Percentiles rank a stretch among this genome's conserved stretches.
phyloP scores from a whole-genome alignment of 2,888 invertebrate genomes.

The Scaptomyza flava region DNA sequence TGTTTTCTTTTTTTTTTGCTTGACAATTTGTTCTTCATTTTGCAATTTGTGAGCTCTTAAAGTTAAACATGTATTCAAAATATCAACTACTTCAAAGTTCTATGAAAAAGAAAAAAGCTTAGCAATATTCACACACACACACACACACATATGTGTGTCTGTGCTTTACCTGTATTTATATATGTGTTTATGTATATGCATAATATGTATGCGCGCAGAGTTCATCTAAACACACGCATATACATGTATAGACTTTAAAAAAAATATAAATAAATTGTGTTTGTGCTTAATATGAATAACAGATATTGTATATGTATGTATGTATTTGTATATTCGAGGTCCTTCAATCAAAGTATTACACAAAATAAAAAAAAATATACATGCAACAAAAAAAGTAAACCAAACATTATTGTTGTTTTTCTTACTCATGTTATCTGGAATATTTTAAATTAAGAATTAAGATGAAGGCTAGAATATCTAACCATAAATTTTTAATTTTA shows the following conservation, averaged over 20 bases:
- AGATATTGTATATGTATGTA: slow-evolving; percentile 43
- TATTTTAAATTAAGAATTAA: too few species aligned
- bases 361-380: slow-evolving; percentile 37
- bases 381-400: slow-evolving; percentile 69
- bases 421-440: background rate
- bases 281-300: slow-evolving; percentile 71
- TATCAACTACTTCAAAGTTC: slow-evolving; percentile 45
- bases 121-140: slow-evolving; percentile 36
- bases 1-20: slow-evolving; percentile 7
- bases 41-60: slow-evolving; percentile 36
- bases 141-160: slow-evolving; percentile 7
- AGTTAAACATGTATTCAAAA: slow-evolving; percentile 46
- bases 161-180: slow-evolving; percentile 45
- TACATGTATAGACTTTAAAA: slow-evolving; percentile 10
- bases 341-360: slow-evolving; percentile 80
- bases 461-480: too few species aligned
- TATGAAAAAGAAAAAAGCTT: slow-evolving; percentile 24
- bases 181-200: slow-evolving; percentile 43
- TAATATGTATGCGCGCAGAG: slow-evolving; percentile 31
- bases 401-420: slow-evolving; percentile 49
- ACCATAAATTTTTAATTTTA: too few species aligned
- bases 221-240: slow-evolving; percentile 18
- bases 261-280: slow-evolving; percentile 53
- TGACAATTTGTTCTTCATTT: slow-evolving; percentile 21
- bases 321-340: slow-evolving; percentile 60